These are phyloP conservation scores for Pteronotus mesoamericanus DNA, from an alignment of 2,797 vertebrate genomes.

Conservation along the genomic window DNA sequence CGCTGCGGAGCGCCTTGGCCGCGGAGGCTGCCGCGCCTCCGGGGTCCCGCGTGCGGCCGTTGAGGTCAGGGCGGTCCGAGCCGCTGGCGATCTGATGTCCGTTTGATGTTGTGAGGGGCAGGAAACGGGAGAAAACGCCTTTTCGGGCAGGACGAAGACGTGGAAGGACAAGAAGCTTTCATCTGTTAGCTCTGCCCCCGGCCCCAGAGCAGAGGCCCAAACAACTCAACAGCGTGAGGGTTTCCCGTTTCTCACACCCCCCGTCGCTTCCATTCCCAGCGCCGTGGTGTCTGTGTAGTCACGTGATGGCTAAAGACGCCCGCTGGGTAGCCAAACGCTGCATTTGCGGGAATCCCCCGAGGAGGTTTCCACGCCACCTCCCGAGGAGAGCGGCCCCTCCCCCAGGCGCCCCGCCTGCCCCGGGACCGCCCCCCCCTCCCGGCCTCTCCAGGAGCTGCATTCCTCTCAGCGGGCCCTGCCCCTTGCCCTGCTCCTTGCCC, in stretches of 20 bases:
- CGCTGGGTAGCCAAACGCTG: neutral
- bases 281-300: neutral
- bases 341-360: neutral
- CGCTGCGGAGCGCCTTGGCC: neutral
- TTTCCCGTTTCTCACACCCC: neutral
- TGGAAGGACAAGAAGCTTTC: neutral
- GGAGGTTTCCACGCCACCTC: accelerated
- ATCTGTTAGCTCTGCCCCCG: neutral
- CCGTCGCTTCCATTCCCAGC: neutral
- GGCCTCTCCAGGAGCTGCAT: neutral
- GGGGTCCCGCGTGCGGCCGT: neutral
- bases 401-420: neutral
- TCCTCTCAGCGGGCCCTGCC: accelerated
- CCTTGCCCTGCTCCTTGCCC: neutral
- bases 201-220: neutral
- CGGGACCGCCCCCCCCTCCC: too few species aligned
- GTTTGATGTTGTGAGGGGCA: neutral
- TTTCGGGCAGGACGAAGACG: neutral
- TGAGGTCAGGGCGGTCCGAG: neutral
- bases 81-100: neutral
- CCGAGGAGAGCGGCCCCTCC: neutral
- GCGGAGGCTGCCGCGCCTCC: neutral
- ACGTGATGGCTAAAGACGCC: neutral
- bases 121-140: neutral
- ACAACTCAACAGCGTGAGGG: neutral